phyloP scores from a whole-genome alignment of 2,797 vertebrate genomes.

The Onychomys torridus region DNA sequence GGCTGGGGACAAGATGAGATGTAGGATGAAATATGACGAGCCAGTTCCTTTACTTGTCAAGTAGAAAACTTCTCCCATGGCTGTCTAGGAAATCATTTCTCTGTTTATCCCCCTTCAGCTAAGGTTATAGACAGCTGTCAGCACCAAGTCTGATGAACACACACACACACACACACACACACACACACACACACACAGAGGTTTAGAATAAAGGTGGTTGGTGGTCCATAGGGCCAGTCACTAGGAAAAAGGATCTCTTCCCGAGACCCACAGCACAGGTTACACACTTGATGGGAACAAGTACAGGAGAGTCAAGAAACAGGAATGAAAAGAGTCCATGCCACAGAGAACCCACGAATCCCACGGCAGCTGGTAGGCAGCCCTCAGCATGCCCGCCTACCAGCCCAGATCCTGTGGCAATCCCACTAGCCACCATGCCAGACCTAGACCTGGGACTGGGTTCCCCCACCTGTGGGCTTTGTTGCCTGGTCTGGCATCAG shows the following conservation, averaged over 20 bases:
- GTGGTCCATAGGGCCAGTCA: too few species aligned
- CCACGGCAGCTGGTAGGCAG: background rate
- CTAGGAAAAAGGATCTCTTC: background rate
- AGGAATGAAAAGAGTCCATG: background rate
- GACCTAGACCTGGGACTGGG: background rate
- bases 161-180: background rate
- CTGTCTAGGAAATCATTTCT: background rate
- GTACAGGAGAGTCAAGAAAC: background rate
- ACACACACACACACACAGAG: background rate
- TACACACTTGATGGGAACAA: background rate
- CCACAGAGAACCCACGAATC: background rate
- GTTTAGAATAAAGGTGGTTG: background rate
- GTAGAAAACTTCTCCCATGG: background rate
- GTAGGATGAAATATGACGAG: background rate
- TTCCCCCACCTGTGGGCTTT: background rate
- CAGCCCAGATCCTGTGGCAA: fast-evolving
- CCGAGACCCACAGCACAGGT: too few species aligned
- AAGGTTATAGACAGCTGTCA: background rate
- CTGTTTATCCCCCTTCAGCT: background rate
- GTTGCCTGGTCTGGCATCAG: background rate
- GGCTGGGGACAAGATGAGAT: background rate
- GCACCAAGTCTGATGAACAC: background rate
- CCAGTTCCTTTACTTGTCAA: background rate
- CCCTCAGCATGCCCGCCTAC: fast-evolving
- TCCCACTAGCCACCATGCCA: fast-evolving